Base-by-base conservation (phyloP, 2,888 invertebrate genomes). In the Clostera curtula region DNA sequence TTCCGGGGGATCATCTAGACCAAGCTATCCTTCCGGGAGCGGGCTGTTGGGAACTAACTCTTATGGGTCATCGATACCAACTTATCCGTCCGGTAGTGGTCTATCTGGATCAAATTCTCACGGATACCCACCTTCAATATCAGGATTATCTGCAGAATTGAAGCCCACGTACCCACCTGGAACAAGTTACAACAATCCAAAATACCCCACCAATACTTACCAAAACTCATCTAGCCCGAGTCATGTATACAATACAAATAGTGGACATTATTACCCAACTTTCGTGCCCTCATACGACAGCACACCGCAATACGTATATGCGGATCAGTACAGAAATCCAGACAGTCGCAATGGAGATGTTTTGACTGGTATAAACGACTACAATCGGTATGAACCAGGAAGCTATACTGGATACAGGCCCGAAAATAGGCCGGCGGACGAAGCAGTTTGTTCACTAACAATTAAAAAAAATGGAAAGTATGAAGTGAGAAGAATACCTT, bases 381-480 rank as follows among this genome's bases (percentile, higher is more conserved):
- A 83, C 33, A 80, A 83, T 36, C 54, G 79, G 43, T 76, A 74
- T 2, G 66, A 80, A 5, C 76, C 82, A n/a, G 37, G 41, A 0
- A 33, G 31, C 5, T 44, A 43, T 23, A 37, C 43, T 10, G 23
- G 15, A 19, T 39, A 50, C 8, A 37, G 25, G 19, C 27, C 49
- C 2, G 39, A 49, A 15, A 38, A 48, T 11, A 44, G 25, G 21
- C 61, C 64, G 7, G 50, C 40, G 25, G 61, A 68, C 11, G 48
- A 56, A 31, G 82, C 82, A 7, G 48, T 38, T 2, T 83, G 82
- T 27, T 43, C 53, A 6, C 54, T 83, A 17, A 73, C 58, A 46
- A 56, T 82, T 5, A 68, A 56, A 30, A 74, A 80, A 41, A 60
- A 69, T 14, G 58, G 55, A 4, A 60, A 55, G 18, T 27, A 52